phyloP scores from a whole-genome alignment of 2,797 vertebrate species.

The Myripristis jacobus region DNA sequence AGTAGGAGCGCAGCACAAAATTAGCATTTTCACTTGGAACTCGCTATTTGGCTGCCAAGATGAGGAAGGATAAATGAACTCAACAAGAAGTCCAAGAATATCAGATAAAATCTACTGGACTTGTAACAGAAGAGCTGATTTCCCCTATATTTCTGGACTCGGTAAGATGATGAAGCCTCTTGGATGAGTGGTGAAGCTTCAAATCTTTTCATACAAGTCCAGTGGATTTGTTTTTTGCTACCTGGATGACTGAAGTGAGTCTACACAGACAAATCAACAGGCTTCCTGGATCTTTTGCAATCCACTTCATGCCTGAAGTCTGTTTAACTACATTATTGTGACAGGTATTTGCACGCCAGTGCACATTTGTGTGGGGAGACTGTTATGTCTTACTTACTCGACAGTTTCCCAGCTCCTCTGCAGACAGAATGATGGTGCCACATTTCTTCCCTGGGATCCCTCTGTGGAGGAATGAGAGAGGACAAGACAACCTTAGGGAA shows the following conservation, averaged over 20 bases:
- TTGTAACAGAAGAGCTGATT: no score
- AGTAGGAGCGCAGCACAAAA: background rate
- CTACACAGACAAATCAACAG: no score
- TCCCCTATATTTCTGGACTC: no score
- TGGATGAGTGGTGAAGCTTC: no score
- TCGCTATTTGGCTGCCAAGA: background rate
- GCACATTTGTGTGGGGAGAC: conserved; percentile 41
- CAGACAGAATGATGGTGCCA: conserved; percentile 90
- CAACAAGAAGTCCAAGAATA: no score
- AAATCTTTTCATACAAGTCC: no score
- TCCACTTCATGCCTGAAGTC: conserved; percentile 26
- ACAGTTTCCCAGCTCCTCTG: conserved; percentile 95
- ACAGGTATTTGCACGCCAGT: conserved; percentile 56
- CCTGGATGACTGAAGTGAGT: no score
- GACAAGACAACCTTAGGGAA: conserved; percentile 24
- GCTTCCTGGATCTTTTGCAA: conserved; percentile 1
- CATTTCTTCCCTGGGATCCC: conserved; percentile 93
- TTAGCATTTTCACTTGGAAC: background rate
- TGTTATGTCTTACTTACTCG: conserved; percentile 85
- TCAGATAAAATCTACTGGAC: no score
- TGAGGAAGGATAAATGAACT: background rate
- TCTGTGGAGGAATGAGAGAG: conserved; percentile 77
- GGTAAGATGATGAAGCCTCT: no score
- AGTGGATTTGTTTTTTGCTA: no score
- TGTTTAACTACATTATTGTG: conserved; percentile 43